Evolutionary conservation across 1,140 invertebrate species (phyloP).

Genomic region (Campodea augens): DNA sequence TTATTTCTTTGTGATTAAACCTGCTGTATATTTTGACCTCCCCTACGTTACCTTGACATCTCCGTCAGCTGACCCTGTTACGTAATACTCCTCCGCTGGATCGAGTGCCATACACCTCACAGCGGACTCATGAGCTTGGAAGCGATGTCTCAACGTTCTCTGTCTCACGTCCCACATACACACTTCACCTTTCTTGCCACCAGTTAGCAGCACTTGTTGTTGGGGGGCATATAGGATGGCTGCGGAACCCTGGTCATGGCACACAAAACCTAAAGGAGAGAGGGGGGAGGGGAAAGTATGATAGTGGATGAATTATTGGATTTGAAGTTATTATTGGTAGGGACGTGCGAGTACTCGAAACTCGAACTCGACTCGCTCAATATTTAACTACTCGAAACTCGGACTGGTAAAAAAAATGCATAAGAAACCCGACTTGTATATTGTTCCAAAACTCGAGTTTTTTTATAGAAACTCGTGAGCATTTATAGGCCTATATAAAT

Average conservation of each 20-base stretch:
- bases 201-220: slow-evolving; percentile 77
- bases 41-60: slow-evolving; percentile 99
- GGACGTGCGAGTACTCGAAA: no score
- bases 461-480: no score
- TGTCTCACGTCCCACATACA: slow-evolving; percentile 88
- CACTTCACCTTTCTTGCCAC: slow-evolving; percentile 88
- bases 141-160: slow-evolving; percentile 65
- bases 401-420: no score
- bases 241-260: slow-evolving; percentile 73
- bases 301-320: no score
- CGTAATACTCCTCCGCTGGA: slow-evolving; percentile 88
- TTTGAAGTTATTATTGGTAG: no score
- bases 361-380: no score
- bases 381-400: no score
- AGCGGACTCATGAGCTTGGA: slow-evolving; percentile 77
- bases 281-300: neutral
- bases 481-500: no score
- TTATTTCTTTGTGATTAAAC: no score
- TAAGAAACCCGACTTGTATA: no score
- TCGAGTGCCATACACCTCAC: slow-evolving; percentile 90
- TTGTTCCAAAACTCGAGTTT: no score
- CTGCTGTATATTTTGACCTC: no score
- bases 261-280: slow-evolving; percentile 50
- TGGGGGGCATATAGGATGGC: slow-evolving; percentile 80
- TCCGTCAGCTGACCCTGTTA: slow-evolving; percentile 93